Percentiles rank a stretch among this genome's conserved stretches.
Conservation (phyloP, 2,888 invertebrate species). For the Notodonta ziczac region DNA sequence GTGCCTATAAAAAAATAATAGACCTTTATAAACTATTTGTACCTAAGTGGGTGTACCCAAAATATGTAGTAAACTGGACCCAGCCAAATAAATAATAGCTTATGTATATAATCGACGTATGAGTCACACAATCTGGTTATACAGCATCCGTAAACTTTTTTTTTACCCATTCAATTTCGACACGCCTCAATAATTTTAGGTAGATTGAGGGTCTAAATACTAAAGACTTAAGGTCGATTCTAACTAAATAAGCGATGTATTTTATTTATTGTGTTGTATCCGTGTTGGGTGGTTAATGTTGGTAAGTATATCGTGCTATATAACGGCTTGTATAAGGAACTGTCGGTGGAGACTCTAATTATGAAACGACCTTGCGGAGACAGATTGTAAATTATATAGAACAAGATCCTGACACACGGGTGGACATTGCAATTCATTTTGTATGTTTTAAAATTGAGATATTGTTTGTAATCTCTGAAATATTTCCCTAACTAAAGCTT, state of each 20-base stretch:
- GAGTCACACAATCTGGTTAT: constrained; percentile 45
- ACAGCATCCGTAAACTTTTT: constrained; percentile 31
- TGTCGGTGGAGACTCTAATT: constrained; percentile 30
- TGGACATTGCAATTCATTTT: no score
- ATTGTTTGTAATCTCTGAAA: no score
- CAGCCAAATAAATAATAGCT: constrained; percentile 31
- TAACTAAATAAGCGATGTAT: constrained; percentile 22
- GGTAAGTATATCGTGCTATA: constrained; percentile 21
- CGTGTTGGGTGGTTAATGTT: constrained; percentile 14
- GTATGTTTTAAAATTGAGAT: no score
- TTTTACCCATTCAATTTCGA: constrained; percentile 20
- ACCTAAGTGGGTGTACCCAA: constrained; percentile 31
- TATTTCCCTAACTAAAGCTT: no score
- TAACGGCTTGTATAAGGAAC: constrained; percentile 15
- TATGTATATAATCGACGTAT: constrained; percentile 29
- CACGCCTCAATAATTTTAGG: constrained; percentile 14
- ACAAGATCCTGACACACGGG: neutral
- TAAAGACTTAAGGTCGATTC: neutral
- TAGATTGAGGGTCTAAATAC: constrained; percentile 17
- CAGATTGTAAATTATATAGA: neutral
- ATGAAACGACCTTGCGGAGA: constrained; percentile 19
- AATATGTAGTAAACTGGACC: constrained; percentile 30
- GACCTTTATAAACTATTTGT: constrained; percentile 7
- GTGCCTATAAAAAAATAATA: neutral
- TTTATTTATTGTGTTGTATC: neutral